Evolutionary conservation across 2,888 invertebrate genomes (phyloP).

Genomic region (Athalia rosae): DNA sequence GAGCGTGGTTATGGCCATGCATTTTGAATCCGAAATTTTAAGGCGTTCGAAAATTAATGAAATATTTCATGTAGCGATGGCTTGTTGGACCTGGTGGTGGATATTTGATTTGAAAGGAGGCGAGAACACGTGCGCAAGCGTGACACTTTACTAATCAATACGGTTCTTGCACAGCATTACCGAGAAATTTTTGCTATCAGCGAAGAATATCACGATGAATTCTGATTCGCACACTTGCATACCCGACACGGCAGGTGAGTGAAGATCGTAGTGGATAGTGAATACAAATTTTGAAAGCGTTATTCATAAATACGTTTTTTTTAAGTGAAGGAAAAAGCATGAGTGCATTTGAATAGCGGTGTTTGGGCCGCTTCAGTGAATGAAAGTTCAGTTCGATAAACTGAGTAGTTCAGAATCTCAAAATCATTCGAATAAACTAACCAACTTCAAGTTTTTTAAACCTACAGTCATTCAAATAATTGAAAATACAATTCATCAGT

Average conservation of each 20-base stretch:
- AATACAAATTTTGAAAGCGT: neutral
- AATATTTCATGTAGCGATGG: neutral
- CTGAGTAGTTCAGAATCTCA: no score
- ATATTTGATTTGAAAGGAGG: conserved; percentile 18
- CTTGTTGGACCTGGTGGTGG: neutral
- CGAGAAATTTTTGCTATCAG: conserved; percentile 2
- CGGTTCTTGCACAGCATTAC: conserved; percentile 30
- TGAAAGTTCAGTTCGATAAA: no score
- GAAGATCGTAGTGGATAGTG: conserved; percentile 25
- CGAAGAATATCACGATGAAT: conserved; percentile 50
- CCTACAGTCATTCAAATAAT: neutral
- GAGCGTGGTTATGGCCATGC: no score
- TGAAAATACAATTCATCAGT: conserved; percentile 46
- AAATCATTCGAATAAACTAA: neutral
- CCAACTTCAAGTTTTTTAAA: neutral
- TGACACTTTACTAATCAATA: conserved; percentile 31
- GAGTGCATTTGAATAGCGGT: neutral
- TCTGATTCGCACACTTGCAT: conserved; percentile 60
- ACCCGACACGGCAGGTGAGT: conserved; percentile 61
- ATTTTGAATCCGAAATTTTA: no score
- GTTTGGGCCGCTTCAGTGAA: neutral
- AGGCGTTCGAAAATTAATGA: neutral
- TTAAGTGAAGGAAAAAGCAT: neutral
- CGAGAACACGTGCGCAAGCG: conserved; percentile 18
- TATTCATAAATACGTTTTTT: neutral